Percentiles rank a stretch among this genome's conserved stretches.
Evolutionary conservation across 2,797 vertebrate species (phyloP).

Genomic region (Melanotaenia maccullochi): DNA sequence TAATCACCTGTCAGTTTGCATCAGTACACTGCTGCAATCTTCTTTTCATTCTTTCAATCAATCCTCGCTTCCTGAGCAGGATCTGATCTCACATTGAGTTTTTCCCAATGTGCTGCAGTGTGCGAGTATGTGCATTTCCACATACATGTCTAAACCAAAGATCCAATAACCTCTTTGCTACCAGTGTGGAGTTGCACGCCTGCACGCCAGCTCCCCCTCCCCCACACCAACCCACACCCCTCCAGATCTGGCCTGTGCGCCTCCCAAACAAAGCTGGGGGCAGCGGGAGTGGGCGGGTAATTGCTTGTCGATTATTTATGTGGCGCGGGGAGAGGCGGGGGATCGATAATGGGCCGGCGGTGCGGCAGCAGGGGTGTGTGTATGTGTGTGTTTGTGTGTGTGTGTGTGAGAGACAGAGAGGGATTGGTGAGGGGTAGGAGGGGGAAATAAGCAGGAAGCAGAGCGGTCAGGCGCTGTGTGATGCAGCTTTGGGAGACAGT

Average conservation of each 20-base stretch:
- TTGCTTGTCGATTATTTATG: constrained; percentile 90
- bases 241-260: constrained; percentile 74
- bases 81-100: constrained; percentile 51
- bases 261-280: constrained; percentile 85
- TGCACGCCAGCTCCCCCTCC: constrained; percentile 62
- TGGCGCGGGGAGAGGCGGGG: constrained; percentile 86
- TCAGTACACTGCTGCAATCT: constrained; percentile 46
- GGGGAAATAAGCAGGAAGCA: constrained; percentile 73
- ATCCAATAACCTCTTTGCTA: constrained; percentile 74
- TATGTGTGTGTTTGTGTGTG: constrained; percentile 40
- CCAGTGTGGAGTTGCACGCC: constrained; percentile 70
- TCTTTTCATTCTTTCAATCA: constrained; percentile 8
- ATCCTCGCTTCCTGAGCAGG: constrained; percentile 17
- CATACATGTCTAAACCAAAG: constrained; percentile 65
- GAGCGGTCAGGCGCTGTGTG: constrained; percentile 79
- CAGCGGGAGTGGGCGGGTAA: constrained; percentile 87
- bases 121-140: constrained; percentile 49
- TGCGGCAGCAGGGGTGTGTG: constrained; percentile 67
- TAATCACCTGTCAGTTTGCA: constrained; percentile 70
- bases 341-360: constrained; percentile 85
- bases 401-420: constrained; percentile 53
- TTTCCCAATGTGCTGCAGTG: constrained; percentile 21
- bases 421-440: constrained; percentile 53
- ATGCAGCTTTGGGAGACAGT: constrained; percentile 69
- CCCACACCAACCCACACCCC: constrained; percentile 67